These are phyloP conservation scores for Notamacropus eugenii DNA, from an alignment of 2,797 vertebrate species.

Conservation along the genomic window DNA sequence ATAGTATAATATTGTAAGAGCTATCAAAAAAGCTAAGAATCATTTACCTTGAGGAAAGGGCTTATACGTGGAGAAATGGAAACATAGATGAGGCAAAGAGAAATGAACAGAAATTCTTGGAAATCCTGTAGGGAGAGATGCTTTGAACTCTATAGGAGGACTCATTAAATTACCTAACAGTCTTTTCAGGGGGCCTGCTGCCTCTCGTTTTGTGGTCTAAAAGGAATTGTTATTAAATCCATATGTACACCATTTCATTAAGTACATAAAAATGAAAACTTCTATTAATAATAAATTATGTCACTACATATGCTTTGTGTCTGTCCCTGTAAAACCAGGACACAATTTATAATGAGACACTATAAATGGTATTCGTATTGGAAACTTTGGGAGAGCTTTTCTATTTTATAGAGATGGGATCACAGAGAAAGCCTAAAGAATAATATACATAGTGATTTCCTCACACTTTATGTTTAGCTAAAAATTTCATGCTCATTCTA, in stretches of 20 bases:
- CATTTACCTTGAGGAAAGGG: background rate
- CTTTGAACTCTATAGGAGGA: no score
- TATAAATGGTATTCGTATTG: background rate
- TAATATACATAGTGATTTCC: background rate
- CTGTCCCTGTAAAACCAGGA: background rate
- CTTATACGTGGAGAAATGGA: background rate
- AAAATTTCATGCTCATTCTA: background rate
- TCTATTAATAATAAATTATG: background rate
- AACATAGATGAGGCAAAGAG: background rate
- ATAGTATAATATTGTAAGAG: background rate
- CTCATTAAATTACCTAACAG: background rate
- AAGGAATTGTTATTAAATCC: background rate
- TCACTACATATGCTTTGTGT: background rate
- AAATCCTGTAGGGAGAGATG: background rate
- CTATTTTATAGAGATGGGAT: background rate
- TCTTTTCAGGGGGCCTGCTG: background rate
- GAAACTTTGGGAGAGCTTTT: background rate
- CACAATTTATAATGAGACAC: background rate
- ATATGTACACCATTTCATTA: background rate
- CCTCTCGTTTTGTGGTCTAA: background rate
- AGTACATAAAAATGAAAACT: background rate
- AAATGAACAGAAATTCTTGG: conserved; percentile 30
- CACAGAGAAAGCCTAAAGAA: background rate
- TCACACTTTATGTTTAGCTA: background rate
- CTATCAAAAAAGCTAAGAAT: background rate